Evolutionary conservation across 2,797 vertebrate species (phyloP).

Genomic region (Toxotes lorentzi): DNA sequence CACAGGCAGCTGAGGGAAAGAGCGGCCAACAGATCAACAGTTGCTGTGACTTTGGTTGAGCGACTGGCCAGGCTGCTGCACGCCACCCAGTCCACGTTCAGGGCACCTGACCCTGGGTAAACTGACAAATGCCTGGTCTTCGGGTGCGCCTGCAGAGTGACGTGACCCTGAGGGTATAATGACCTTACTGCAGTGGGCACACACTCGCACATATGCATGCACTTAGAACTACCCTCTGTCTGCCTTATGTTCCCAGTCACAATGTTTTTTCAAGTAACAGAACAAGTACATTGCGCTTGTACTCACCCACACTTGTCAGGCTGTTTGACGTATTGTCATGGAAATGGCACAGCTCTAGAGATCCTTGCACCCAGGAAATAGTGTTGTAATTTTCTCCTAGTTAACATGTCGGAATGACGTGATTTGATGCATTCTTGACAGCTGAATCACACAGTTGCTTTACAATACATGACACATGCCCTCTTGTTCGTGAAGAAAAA

Average conservation of each 20-base stretch:
- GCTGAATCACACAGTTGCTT: constrained; percentile 40
- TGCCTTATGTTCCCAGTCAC: constrained; percentile 27
- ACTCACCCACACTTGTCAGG: constrained; percentile 13
- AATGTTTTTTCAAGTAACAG: constrained; percentile 43
- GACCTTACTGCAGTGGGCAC: constrained; percentile 45
- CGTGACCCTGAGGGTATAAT: constrained; percentile 50
- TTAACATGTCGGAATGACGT: constrained; percentile 48
- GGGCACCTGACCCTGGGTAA: constrained; percentile 81
- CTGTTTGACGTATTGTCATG: constrained; percentile 38
- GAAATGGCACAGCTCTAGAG: constrained; percentile 27
- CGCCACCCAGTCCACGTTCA: constrained; percentile 59
- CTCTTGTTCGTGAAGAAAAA: constrained; percentile 35
- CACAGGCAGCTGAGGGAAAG: constrained; percentile 75
- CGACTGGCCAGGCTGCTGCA: constrained; percentile 74
- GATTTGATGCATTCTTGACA: constrained; percentile 30
- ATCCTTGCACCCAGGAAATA: constrained; percentile 29
- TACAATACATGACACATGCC: constrained; percentile 12
- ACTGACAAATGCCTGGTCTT: constrained; percentile 79
- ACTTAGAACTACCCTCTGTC: constrained; percentile 11
- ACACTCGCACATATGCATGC: background rate
- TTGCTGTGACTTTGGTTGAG: constrained; percentile 76
- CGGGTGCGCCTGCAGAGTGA: constrained; percentile 57
- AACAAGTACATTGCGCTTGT: constrained; percentile 5
- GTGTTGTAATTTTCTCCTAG: constrained; percentile 45
- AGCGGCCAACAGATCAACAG: constrained; percentile 75